Evolutionary conservation across 2,888 invertebrate genomes (phyloP).

Genomic region (Mythimna pallens): DNA sequence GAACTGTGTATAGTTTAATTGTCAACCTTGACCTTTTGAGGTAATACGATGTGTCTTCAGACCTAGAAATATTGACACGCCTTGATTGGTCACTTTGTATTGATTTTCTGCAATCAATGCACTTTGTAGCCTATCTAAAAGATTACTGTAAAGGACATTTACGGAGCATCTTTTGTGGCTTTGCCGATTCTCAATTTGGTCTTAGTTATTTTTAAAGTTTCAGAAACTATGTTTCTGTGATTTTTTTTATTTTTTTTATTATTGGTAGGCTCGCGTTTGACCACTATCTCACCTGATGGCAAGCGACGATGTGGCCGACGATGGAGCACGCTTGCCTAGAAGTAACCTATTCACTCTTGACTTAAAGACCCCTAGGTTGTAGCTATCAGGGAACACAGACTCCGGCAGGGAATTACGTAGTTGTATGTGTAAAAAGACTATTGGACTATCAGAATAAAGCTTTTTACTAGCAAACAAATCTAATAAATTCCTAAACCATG

Average conservation of each 20-base stretch:
- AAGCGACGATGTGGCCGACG: too few species aligned
- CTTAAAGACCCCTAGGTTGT: too few species aligned
- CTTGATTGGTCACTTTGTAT: neutral
- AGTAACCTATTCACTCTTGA: too few species aligned
- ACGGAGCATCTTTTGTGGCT: neutral
- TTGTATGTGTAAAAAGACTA: neutral
- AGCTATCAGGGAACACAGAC: too few species aligned
- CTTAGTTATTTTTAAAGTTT: too few species aligned
- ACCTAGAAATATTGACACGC: slow-evolving; percentile 13
- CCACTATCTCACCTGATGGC: too few species aligned
- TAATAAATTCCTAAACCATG: slow-evolving; percentile 9
- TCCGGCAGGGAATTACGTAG: too few species aligned
- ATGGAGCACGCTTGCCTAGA: too few species aligned
- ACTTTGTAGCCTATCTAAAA: neutral
- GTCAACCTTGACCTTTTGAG: slow-evolving; percentile 57
- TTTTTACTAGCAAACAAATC: neutral
- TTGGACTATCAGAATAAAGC: neutral
- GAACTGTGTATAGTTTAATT: slow-evolving; percentile 20
- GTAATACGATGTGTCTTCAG: slow-evolving; percentile 16
- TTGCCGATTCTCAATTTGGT: neutral
- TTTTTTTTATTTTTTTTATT: too few species aligned
- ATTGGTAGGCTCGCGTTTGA: too few species aligned
- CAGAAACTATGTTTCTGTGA: too few species aligned
- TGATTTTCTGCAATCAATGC: neutral
- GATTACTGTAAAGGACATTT: neutral